Percentiles rank a stretch among this genome's conserved stretches.
These are phyloP conservation scores for Liparis tanakae DNA, from an alignment of 2,797 vertebrate species.

Conservation along the genomic window DNA sequence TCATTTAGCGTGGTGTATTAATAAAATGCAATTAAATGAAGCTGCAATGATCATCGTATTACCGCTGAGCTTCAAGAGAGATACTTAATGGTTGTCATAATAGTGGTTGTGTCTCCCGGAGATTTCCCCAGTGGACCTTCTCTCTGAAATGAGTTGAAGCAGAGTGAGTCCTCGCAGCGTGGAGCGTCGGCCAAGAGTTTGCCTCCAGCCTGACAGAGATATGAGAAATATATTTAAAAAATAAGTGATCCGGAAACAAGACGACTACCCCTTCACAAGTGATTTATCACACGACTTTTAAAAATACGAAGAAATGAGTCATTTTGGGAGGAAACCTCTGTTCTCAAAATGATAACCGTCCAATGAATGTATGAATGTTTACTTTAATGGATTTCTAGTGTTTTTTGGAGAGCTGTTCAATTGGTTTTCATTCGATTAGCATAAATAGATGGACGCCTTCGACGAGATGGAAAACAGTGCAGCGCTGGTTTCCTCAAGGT, in stretches of 20 bases:
- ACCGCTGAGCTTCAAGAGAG: slow-evolving; percentile 9
- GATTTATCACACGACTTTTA: slow-evolving; percentile 41
- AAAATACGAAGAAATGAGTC: slow-evolving; percentile 30
- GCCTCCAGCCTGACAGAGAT: slow-evolving; percentile 1
- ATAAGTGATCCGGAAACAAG: slow-evolving; percentile 20
- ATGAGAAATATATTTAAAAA: slow-evolving; percentile 16
- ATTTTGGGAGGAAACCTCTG: slow-evolving; percentile 24
- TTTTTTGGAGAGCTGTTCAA: slow-evolving; percentile 29
- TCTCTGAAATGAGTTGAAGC: slow-evolving; percentile 20
- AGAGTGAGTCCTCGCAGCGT: slow-evolving; percentile 10
- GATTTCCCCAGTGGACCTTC: slow-evolving; percentile 14
- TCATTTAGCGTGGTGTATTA: slow-evolving; percentile 12
- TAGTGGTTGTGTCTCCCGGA: slow-evolving; percentile 3
- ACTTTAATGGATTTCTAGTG: slow-evolving; percentile 34
- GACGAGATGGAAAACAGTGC: slow-evolving; percentile 18
- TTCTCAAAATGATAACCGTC: slow-evolving; percentile 35
- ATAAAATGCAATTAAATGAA: slow-evolving; percentile 21
- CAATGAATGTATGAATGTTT: not conserved
- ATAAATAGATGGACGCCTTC: slow-evolving; percentile 33
- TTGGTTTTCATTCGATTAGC: slow-evolving; percentile 47
- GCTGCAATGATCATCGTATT: slow-evolving; percentile 13
- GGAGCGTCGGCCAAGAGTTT: not conserved
- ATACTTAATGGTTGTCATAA: slow-evolving; percentile 25
- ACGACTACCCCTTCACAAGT: not conserved
- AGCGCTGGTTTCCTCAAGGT: slow-evolving; percentile 52